Conservation (phyloP, 2,797 vertebrate genomes). For the Cossypha caffra region DNA sequence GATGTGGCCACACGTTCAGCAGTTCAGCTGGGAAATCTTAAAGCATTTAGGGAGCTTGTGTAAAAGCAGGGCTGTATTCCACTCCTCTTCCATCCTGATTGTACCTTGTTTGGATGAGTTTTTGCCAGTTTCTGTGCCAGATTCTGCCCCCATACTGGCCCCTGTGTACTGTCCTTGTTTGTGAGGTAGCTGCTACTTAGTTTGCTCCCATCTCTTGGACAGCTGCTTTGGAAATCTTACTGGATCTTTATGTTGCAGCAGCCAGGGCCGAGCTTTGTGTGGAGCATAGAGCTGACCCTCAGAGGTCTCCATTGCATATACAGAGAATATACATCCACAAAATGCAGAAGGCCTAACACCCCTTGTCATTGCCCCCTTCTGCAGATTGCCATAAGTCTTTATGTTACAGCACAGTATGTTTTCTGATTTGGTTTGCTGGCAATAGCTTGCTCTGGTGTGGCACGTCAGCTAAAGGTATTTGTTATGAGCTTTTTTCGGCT, state of each 20-base stretch:
- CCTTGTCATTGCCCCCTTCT: background rate
- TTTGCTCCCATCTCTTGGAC: background rate
- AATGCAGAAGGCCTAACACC: background rate
- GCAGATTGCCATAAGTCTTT: background rate
- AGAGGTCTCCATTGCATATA: background rate
- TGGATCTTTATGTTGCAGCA: background rate
- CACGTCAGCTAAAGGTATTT: background rate
- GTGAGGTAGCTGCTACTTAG: background rate
- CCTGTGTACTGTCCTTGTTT: fast-evolving
- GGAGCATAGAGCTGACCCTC: background rate
- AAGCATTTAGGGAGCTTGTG: background rate
- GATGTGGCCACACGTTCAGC: background rate
- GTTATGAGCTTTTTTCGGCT: background rate
- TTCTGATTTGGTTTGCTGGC: background rate
- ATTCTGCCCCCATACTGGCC: background rate
- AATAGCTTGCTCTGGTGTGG: background rate
- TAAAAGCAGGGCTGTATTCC: background rate
- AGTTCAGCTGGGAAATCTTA: background rate
- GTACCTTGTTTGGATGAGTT: background rate
- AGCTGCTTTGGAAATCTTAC: background rate
- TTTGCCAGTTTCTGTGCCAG: background rate
- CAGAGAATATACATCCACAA: background rate
- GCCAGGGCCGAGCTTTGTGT: background rate
- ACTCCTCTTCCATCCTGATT: background rate
- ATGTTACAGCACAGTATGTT: background rate